Conservation (phyloP, 2,797 vertebrate species). For the Miichthys miiuy region DNA sequence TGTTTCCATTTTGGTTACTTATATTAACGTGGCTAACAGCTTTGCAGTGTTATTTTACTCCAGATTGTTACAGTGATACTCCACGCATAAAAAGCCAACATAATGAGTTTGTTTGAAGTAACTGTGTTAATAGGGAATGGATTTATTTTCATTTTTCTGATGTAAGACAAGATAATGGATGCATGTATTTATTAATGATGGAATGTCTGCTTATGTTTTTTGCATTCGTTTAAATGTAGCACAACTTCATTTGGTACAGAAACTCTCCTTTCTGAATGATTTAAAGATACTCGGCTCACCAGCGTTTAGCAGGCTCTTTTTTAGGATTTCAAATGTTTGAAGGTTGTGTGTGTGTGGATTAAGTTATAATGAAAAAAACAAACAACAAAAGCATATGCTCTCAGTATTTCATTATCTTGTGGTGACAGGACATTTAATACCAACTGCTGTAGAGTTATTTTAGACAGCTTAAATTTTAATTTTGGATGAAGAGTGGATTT, state of each 20-base stretch:
- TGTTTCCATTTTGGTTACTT: constrained; percentile 59
- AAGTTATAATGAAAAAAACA: constrained; percentile 58
- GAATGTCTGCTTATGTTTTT: constrained; percentile 73
- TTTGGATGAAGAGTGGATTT: constrained; percentile 66
- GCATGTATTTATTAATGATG: constrained; percentile 86
- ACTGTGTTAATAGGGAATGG: constrained; percentile 29
- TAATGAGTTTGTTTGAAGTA: constrained; percentile 50
- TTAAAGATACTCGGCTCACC: constrained; percentile 34
- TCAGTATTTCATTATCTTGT: constrained; percentile 47
- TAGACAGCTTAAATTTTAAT: constrained; percentile 29
- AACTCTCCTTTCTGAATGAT: constrained; percentile 51
- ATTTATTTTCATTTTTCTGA: constrained; percentile 66
- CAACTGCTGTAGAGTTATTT: constrained; percentile 54
- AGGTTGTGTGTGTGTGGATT: constrained; percentile 41
- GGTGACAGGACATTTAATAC: constrained; percentile 35
- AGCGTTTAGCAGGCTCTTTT: constrained; percentile 46
- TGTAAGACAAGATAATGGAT: constrained; percentile 70
- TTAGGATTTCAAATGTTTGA: constrained; percentile 61
- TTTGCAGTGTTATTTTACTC: constrained; percentile 65
- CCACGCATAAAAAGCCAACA: constrained; percentile 43
- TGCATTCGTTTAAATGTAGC: constrained; percentile 58
- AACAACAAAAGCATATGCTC: constrained; percentile 29
- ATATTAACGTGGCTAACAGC: constrained; percentile 55
- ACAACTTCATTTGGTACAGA: constrained; percentile 60
- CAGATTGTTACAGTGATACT: constrained; percentile 43